Percentiles rank a stretch among this genome's conserved stretches.
Evolutionary conservation across 2,113 vertebrate species (phyloP).

Genomic region (Glaucidium brasilianum): DNA sequence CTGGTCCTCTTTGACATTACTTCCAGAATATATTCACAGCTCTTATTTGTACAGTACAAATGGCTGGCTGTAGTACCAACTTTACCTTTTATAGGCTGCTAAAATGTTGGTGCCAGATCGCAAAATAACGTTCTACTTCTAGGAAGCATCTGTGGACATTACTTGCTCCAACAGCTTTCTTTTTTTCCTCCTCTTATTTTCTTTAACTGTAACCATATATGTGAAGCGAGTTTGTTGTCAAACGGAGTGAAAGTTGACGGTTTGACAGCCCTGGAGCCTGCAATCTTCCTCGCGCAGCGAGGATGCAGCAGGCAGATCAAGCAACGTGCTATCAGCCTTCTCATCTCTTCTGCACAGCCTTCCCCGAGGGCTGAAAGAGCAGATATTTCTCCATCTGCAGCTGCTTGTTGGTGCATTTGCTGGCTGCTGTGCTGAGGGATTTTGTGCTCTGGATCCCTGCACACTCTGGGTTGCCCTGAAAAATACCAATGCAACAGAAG

Average conservation of each 20-base stretch:
- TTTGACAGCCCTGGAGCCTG: conserved; percentile 39
- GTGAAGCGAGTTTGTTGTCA: conserved; percentile 62
- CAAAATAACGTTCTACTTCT: conserved; percentile 50
- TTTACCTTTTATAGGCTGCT: conserved; percentile 68
- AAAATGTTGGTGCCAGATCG: conserved; percentile 50
- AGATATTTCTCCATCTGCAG: conserved; percentile 40
- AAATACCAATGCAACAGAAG: background rate
- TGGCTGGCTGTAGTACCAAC: conserved; percentile 67
- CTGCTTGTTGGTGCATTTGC: background rate
- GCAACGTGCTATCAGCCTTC: background rate
- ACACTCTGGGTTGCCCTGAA: background rate
- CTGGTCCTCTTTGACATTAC: conserved; percentile 69
- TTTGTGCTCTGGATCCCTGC: background rate
- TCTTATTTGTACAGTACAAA: conserved; percentile 62
- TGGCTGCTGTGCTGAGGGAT: background rate
- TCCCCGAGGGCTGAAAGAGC: background rate
- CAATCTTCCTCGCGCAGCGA: background rate
- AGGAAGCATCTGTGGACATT: conserved; percentile 57
- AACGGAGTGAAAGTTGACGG: conserved; percentile 50
- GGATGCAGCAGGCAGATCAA: conserved; percentile 32
- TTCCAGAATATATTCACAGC: conserved; percentile 70
- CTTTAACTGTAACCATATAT: conserved; percentile 43
- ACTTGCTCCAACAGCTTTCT: conserved; percentile 53
- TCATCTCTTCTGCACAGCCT: conserved; percentile 28
- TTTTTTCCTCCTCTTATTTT: conserved; percentile 44